Conservation (phyloP, 2,888 invertebrate species). For the Phengaris alcon region DNA sequence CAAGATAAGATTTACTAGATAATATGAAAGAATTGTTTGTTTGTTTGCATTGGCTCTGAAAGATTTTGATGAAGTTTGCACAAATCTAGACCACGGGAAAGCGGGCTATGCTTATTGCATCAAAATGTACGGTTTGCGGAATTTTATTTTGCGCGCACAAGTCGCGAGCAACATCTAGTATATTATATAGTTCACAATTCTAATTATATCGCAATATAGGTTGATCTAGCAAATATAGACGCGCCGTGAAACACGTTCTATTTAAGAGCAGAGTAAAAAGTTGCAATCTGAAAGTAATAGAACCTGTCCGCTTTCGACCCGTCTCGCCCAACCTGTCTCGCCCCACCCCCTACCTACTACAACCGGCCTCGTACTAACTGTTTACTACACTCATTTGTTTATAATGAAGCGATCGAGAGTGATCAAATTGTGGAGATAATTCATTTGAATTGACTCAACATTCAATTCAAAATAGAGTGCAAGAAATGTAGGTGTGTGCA, state of each 20-base stretch:
- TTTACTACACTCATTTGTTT: background rate
- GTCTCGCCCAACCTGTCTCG: constrained; percentile 38
- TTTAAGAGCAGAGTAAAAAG: constrained; percentile 20
- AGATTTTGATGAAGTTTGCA: no score
- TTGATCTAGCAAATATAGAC: background rate
- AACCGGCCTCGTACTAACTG: constrained; percentile 31
- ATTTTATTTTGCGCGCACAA: no score
- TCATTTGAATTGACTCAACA: background rate
- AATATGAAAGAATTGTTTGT: no score
- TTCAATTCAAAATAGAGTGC: no score
- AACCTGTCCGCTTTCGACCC: constrained; percentile 38
- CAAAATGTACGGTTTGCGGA: no score
- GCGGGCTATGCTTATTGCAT: no score
- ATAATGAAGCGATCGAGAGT: constrained; percentile 14
- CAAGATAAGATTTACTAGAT: no score
- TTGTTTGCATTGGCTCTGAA: no score
- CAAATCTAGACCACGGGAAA: no score
- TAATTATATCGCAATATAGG: constrained; percentile 13
- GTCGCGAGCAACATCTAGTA: no score
- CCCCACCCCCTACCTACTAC: constrained; percentile 31
- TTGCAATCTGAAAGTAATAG: constrained; percentile 29
- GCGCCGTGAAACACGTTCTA: constrained; percentile 1
- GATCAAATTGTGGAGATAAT: background rate
- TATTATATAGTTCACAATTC: background rate
- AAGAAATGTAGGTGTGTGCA: no score